Evolutionary conservation across 2,888 invertebrate species (phyloP), one percentile per base, ranked within the genome.

Genomic region (Aelia acuminata): DNA sequence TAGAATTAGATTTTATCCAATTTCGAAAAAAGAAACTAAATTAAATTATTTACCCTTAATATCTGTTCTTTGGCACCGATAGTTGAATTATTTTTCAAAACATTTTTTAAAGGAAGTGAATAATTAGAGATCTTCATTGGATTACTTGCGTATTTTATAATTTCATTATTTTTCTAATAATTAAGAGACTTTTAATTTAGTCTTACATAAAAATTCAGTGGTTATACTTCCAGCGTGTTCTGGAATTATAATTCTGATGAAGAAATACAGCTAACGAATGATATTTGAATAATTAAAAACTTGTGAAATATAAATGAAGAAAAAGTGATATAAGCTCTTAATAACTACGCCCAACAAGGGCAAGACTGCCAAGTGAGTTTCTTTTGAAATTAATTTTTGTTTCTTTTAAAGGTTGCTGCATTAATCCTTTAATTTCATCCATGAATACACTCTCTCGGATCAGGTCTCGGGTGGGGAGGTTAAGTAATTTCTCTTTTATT

Each of bases 361-460:
- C 39, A 22, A 10, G 43, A 43, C 11, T 43, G 5, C 43, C 3
- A n/a, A 47, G 22, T 3, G n/a, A n/a, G 43, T 15, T 43, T 80
- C 80, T 47, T 80, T 80, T 80, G 80, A 80, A 80, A 80, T 43
- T 80, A n/a, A 47, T 43, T 80, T 80, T 80, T 80, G 39, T 39
- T 80, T 80, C n/a, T 47, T 80, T 80, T 43, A 80, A 80, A 43
- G 39, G n/a, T n/a, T n/a, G n/a, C n/a, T 80, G 43, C 80, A 80
- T 43, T 80, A 80, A 43, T 80, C 80, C 43, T 80, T 43, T 47
- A 80, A 80, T 80, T 80, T 80, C 80, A 80, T 80, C 80, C 80
- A 80, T 80, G 80, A 80, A 80, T 80, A 80, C 80, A 43, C 80
- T 43, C 80, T 47, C 43, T n/a, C 2, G 80, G n/a, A 80, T 43